Conservation (phyloP, 2,113 vertebrate genomes). For the Phylloscopus trochilus region DNA sequence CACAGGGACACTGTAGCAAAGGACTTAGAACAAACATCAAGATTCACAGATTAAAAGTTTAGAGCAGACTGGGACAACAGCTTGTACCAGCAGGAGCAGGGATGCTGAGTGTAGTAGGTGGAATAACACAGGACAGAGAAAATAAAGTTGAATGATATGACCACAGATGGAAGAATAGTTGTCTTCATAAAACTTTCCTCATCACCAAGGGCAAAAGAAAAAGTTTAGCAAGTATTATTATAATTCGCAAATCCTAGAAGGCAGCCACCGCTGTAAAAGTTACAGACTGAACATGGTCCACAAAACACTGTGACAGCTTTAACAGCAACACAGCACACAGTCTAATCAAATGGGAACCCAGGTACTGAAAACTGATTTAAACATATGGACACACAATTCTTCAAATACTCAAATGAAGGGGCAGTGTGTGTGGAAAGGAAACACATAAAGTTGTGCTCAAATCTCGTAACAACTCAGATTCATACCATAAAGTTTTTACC, state of each 20-base stretch:
- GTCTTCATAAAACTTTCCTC: neutral
- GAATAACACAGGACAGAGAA: neutral
- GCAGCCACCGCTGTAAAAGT: neutral
- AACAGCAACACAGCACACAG: neutral
- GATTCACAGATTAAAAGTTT: neutral
- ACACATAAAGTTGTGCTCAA: neutral
- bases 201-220: neutral
- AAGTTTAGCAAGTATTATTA: neutral
- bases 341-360: neutral
- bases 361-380: neutral
- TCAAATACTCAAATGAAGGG: neutral
- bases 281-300: neutral
- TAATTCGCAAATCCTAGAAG: neutral
- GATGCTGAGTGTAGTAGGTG: neutral
- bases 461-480: neutral
- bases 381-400: neutral
- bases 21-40: neutral
- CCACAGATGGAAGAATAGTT: neutral
- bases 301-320: neutral
- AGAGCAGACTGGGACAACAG: constrained; percentile 46
- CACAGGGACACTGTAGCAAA: neutral
- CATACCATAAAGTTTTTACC: neutral
- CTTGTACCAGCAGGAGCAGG: constrained; percentile 42
- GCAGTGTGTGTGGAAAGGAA: fast-evolving
- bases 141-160: neutral